A percentile compares a stretch with the other conserved stretches of the same genome.
phyloP scores from a whole-genome alignment of 2,113 vertebrate genomes.

The Tupaia chinensis region DNA sequence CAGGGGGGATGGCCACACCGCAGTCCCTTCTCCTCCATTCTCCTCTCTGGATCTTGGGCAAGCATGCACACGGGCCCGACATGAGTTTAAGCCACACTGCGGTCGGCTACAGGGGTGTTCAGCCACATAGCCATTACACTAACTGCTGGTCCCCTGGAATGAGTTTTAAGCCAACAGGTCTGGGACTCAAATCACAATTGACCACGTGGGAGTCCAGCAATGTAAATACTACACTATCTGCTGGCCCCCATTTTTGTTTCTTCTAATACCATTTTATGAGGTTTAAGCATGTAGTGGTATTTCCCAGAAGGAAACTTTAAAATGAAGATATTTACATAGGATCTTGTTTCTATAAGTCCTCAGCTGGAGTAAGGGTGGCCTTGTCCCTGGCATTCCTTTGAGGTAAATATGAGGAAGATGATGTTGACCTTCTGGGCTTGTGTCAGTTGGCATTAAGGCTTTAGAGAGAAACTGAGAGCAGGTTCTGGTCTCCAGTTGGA shows the following conservation, averaged over 20 bases:
- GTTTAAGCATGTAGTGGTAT: slow-evolving; percentile 32
- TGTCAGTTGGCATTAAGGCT: neutral
- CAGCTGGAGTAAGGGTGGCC: neutral
- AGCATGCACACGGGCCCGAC: too few species aligned
- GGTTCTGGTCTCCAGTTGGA: neutral
- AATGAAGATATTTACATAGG: slow-evolving; percentile 37
- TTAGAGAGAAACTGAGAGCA: slow-evolving; percentile 12
- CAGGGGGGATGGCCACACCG: too few species aligned
- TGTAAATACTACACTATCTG: too few species aligned
- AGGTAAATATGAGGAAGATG: slow-evolving; percentile 31
- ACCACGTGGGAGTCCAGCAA: too few species aligned
- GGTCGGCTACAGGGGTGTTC: too few species aligned
- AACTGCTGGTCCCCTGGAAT: too few species aligned
- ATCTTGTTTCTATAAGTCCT: slow-evolving; percentile 8
- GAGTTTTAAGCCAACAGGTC: too few species aligned
- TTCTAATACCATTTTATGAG: slow-evolving; percentile 41
- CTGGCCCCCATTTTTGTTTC: neutral
- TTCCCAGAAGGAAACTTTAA: slow-evolving; percentile 51
- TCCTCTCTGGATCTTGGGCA: too few species aligned
- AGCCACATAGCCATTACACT: too few species aligned
- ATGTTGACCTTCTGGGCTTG: neutral
- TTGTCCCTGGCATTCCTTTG: neutral
- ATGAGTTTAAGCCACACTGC: too few species aligned
- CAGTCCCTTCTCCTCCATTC: too few species aligned
- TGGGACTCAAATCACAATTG: too few species aligned